These are phyloP conservation scores for Verasper variegatus DNA, from an alignment of 2,113 vertebrate genomes.

Conservation along the genomic window DNA sequence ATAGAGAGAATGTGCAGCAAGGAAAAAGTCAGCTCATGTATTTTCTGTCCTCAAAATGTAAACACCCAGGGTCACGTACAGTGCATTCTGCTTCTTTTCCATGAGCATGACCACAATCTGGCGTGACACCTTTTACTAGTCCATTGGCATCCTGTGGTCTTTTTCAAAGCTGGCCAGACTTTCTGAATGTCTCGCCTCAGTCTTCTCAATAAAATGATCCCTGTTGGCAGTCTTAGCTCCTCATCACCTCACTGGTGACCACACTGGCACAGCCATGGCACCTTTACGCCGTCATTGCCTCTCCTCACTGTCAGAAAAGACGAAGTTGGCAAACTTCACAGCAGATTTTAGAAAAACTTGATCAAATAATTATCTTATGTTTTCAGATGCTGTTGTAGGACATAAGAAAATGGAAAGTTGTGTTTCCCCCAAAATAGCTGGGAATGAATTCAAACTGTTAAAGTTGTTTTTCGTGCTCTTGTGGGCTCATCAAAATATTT, in stretches of 20 bases:
- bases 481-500: slow-evolving; percentile 40
- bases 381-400: slow-evolving; percentile 17
- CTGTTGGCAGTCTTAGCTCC: slow-evolving; percentile 9
- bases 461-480: slow-evolving; percentile 33
- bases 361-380: slow-evolving; percentile 31
- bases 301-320: slow-evolving; percentile 24
- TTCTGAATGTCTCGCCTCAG: slow-evolving; percentile 23
- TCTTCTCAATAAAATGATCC: slow-evolving; percentile 31
- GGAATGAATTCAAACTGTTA: slow-evolving; percentile 29
- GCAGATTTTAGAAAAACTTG: slow-evolving; percentile 5
- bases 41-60: slow-evolving; percentile 32
- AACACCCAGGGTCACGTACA: slow-evolving; percentile 55
- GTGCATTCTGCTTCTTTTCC: slow-evolving; percentile 51
- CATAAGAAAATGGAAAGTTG: slow-evolving; percentile 46
- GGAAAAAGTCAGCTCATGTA: slow-evolving; percentile 45
- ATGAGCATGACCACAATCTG: slow-evolving; percentile 33
- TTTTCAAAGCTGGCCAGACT: slow-evolving; percentile 19
- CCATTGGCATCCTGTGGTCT: slow-evolving; percentile 16
- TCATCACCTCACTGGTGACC: slow-evolving; percentile 14
- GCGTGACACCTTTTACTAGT: slow-evolving; percentile 36
- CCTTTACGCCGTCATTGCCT: background rate
- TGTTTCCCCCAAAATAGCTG: slow-evolving; percentile 1
- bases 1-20: slow-evolving; percentile 19
- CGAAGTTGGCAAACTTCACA: slow-evolving; percentile 16
- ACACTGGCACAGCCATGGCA: slow-evolving; percentile 6